Base-by-base conservation (phyloP, 2,888 invertebrate genomes). In the Nomada ruficornis region DNA sequence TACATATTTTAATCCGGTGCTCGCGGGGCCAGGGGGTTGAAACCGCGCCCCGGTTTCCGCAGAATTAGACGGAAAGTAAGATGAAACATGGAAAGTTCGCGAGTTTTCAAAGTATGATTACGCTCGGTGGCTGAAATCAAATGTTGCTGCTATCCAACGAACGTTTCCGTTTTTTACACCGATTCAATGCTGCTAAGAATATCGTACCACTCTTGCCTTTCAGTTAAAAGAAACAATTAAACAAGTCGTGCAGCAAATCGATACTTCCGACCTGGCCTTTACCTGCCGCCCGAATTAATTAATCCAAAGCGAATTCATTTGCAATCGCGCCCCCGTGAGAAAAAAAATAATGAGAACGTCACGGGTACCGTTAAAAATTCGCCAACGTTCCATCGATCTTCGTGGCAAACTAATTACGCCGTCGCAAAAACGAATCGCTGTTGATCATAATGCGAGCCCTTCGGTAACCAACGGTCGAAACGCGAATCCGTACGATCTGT, bases 1-100 rank as follows among this genome's bases (percentile, higher is more conserved):
- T 52, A 57, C 80, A 79, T 80, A 79, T 79, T 80, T 79, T 72
- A 79, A 80, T 71, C 62, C 42, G 3, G 50, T 67, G 62, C 76
- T 42, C 63, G 23, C 47, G 42, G 47, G 18, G 20, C 10, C n/a
- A 13, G 44, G 36, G 7, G 7, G 36, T 44, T 44, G 26, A 55
- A 79, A 68, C 42, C 42, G 50, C 69, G 79, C 60, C 80, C 80
- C 29, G 50, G 67, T 57, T 72, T 26, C 59, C 11, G 20, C 10
- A 4, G 67, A 42, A 57, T 72, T 65, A 68, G 26, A 55, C 15
- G 4, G 26, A 57, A 67, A 50, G 18, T 63, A 52, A 64, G 64
- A 50, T 36, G 23, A 59, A 80, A 60, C 77, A 26, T 70, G 54
- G 13, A 60, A 55, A 78, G 68, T 68, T 54, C 67, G 10, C n/a